A percentile compares a stretch with the other conserved stretches of the same genome.
phyloP scores from a whole-genome alignment of 2,113 vertebrate species.

The Melanotaenia duboulayi region DNA sequence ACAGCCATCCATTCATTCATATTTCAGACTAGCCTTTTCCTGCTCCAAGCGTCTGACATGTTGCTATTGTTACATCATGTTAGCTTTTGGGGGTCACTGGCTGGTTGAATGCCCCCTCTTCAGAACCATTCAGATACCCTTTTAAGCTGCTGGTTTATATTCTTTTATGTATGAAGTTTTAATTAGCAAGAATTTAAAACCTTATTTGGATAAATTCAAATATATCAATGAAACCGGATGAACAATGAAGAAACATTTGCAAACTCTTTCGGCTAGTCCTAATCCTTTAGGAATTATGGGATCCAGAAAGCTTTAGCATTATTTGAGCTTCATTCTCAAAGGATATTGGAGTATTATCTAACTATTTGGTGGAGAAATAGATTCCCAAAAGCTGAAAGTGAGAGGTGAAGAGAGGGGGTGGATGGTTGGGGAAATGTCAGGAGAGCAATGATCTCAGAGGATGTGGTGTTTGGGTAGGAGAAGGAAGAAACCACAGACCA shows the following conservation, averaged over 20 bases:
- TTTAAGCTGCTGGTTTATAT: too few relatives aligned
- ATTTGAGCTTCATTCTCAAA: constrained; percentile 15
- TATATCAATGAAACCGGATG: not conserved
- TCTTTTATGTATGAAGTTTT: not conserved
- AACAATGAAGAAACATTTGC: constrained; percentile 6
- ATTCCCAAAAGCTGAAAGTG: constrained; percentile 2
- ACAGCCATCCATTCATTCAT: constrained; percentile 17
- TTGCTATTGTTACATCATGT: too few relatives aligned
- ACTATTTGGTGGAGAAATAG: constrained; percentile 18
- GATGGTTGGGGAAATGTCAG: constrained; percentile 17
- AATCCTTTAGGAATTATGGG: constrained; percentile 7
- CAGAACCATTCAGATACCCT: too few relatives aligned
- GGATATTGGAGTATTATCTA: constrained; percentile 17
- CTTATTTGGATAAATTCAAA: constrained; percentile 1
- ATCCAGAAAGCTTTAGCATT: constrained; percentile 2
- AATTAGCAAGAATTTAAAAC: not conserved
- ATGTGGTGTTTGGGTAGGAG: constrained; percentile 8
- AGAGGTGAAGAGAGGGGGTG: not conserved
- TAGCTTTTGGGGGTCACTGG: too few relatives aligned
- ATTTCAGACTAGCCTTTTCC: too few relatives aligned
- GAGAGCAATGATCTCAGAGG: constrained; percentile 29
- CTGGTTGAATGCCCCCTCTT: too few relatives aligned
- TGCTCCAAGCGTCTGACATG: too few relatives aligned
- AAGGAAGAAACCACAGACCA: constrained; percentile 41
- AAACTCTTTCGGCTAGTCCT: not conserved